These are phyloP conservation scores for Nineta flava DNA, from an alignment of 2,888 invertebrate species.

Conservation along the genomic window DNA sequence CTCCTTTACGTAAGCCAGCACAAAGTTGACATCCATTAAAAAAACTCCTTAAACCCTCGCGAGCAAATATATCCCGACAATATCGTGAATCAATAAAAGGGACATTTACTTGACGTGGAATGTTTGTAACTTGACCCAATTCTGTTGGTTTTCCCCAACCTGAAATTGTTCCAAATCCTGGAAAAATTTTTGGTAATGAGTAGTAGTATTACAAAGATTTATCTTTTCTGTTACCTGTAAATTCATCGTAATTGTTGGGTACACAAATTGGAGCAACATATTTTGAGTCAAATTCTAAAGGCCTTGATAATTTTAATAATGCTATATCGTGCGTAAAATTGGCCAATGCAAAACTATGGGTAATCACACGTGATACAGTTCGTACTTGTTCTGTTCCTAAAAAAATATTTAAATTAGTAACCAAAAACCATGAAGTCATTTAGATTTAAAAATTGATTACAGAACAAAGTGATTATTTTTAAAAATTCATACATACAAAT, in stretches of 20 bases:
- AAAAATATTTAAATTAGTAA: constrained; percentile 6
- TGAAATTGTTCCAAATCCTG: constrained; percentile 15
- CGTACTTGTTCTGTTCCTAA: constrained; percentile 16
- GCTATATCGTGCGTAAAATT: constrained; percentile 19
- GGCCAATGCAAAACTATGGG: constrained; percentile 11
- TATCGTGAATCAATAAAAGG: neutral
- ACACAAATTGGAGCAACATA: constrained; percentile 25
- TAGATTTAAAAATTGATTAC: too few species aligned
- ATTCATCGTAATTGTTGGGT: constrained; percentile 15
- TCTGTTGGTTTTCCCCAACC: constrained; percentile 18
- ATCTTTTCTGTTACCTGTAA: constrained; percentile 11
- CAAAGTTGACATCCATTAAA: constrained; percentile 17
- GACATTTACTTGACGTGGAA: neutral
- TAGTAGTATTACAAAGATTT: neutral
- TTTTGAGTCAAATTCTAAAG: constrained; percentile 16
- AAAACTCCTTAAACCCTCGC: constrained; percentile 15
- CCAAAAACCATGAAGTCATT: too few species aligned
- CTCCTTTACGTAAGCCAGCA: constrained; percentile 15
- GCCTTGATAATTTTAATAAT: constrained; percentile 15
- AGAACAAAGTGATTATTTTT: too few species aligned
- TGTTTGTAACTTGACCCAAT: neutral
- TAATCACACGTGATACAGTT: constrained; percentile 12
- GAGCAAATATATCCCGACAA: constrained; percentile 12
- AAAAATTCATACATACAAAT: too few species aligned
- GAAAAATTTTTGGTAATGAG: neutral